Conservation (phyloP, 1,140 invertebrate species). For the Drosophila nasuta region DNA sequence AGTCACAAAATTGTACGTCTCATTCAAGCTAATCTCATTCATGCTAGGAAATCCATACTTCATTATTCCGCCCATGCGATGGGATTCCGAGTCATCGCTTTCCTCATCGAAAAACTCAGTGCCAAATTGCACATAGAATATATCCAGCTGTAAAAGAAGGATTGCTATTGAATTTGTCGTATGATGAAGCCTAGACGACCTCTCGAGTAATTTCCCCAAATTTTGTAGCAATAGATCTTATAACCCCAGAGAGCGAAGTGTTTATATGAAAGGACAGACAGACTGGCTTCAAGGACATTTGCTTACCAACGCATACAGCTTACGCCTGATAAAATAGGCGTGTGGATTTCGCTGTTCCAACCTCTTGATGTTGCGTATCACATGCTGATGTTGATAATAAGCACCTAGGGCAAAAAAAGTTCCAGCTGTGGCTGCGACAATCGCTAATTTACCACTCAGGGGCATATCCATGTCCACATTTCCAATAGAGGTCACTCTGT, state of each 20-base stretch:
- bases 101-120: not conserved
- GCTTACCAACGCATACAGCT: slow-evolving; percentile 62
- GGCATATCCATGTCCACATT: slow-evolving; percentile 52
- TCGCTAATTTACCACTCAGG: slow-evolving; percentile 42
- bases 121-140: slow-evolving; percentile 36
- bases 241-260: too few relatives aligned
- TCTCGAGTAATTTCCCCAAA: not conserved
- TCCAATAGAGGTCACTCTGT: slow-evolving; percentile 1
- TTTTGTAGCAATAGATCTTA: too few relatives aligned
- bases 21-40: slow-evolving; percentile 93
- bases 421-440: slow-evolving; percentile 64
- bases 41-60: slow-evolving; percentile 96
- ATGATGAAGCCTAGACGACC: too few relatives aligned
- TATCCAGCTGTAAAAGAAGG: slow-evolving; percentile 41
- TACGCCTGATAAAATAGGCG: slow-evolving; percentile 67
- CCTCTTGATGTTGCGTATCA: slow-evolving; percentile 58
- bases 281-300: too few relatives aligned
- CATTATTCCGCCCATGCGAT: slow-evolving; percentile 88
- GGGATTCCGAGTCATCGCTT: slow-evolving; percentile 2
- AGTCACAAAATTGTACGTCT: slow-evolving; percentile 91
- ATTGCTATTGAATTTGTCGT: too few relatives aligned
- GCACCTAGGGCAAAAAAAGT: slow-evolving; percentile 71
- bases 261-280: too few relatives aligned
- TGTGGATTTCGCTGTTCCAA: slow-evolving; percentile 65
- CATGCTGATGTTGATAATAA: slow-evolving; percentile 70